Conservation (phyloP, 2,888 invertebrate species). For the Belgica antarctica region DNA sequence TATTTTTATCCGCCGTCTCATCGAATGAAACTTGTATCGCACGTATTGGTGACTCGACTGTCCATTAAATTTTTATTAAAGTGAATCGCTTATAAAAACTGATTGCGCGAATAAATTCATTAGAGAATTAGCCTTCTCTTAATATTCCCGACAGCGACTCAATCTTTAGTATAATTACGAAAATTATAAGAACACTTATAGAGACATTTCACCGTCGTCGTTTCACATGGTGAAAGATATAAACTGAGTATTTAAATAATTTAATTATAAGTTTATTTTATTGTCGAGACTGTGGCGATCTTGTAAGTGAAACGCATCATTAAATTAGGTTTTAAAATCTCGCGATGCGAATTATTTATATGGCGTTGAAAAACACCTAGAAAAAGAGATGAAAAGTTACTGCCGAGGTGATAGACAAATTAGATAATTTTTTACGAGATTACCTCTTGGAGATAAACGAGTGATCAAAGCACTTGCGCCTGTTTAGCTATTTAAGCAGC, state of each 20-base stretch:
- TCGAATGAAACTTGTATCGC: neutral
- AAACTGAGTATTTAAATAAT: conserved; percentile 27
- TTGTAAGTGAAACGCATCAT: neutral
- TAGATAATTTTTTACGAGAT: neutral
- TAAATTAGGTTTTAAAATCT: neutral
- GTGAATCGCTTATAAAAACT: conserved; percentile 3
- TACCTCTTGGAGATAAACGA: neutral
- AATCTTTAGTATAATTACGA: neutral
- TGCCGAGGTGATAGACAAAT: too few relatives aligned
- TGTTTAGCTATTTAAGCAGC: neutral
- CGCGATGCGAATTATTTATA: too few relatives aligned
- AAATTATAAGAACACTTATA: conserved; percentile 14
- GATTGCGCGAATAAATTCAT: conserved; percentile 10
- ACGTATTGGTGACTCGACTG: neutral
- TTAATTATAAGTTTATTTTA: conserved; percentile 40
- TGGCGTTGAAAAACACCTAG: too few relatives aligned
- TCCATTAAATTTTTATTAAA: conserved; percentile 43
- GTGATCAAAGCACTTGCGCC: too few relatives aligned
- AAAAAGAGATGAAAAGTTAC: too few relatives aligned
- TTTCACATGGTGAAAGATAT: neutral
- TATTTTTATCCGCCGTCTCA: conserved; percentile 3
- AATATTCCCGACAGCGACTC: neutral
- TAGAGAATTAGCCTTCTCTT: conserved; percentile 9
- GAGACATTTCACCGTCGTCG: neutral
- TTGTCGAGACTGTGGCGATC: neutral